Evolutionary conservation across 2,888 invertebrate genomes (phyloP).

Genomic region (Actias luna): DNA sequence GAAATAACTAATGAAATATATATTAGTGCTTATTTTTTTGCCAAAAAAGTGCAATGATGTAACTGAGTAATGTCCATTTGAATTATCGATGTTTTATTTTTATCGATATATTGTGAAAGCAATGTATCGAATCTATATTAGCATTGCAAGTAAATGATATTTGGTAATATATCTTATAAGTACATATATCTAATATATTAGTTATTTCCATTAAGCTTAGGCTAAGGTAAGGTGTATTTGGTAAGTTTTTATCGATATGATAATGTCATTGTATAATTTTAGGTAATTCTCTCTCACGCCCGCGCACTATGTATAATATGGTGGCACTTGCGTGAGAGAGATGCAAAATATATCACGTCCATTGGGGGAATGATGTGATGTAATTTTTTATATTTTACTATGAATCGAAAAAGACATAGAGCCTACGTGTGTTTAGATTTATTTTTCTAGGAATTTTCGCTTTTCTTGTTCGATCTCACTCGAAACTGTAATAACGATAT

Average conservation of each 20-base stretch:
- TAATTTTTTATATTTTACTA: slow-evolving; percentile 80
- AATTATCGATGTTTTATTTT: slow-evolving; percentile 19
- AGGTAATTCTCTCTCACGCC: slow-evolving; percentile 53
- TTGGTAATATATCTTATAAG: slow-evolving; percentile 70
- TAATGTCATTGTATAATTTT: slow-evolving; percentile 63
- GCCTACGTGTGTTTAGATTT: slow-evolving; percentile 63
- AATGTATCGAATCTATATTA: no score
- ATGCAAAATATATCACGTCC: slow-evolving; percentile 61
- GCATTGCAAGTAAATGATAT: slow-evolving; percentile 46
- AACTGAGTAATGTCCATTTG: slow-evolving; percentile 15
- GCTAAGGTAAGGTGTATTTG: slow-evolving; percentile 55
- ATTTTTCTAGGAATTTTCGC: slow-evolving; percentile 63
- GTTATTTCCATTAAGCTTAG: slow-evolving; percentile 74
- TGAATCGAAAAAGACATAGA: slow-evolving; percentile 76
- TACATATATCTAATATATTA: slow-evolving; percentile 78
- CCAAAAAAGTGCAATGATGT: slow-evolving; percentile 17
- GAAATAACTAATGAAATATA: no score
- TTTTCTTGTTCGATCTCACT: slow-evolving; percentile 61
- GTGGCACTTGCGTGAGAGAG: slow-evolving; percentile 42
- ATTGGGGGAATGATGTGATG: slow-evolving; percentile 75
- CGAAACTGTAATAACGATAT: slow-evolving; percentile 29
- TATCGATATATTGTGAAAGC: slow-evolving; percentile 45
- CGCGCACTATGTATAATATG: slow-evolving; percentile 21
- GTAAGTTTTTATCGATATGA: slow-evolving; percentile 77
- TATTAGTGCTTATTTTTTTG: neutral